Evolutionary conservation across 1,140 invertebrate genomes (phyloP).

Genomic region (Lineus longissimus): DNA sequence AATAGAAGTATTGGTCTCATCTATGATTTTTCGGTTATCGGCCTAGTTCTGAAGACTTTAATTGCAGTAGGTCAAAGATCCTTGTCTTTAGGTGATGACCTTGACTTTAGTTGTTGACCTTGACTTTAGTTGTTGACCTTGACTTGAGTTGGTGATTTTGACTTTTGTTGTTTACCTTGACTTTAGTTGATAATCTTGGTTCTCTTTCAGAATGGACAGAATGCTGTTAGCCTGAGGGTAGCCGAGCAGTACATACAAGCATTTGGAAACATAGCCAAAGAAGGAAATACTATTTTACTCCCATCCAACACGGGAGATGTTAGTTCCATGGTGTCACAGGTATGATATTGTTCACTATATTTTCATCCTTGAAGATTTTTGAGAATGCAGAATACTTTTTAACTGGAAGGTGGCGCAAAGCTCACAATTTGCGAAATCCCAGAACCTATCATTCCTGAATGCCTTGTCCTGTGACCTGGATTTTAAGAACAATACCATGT

Average conservation of each 20-base stretch:
- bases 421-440: too few relatives aligned
- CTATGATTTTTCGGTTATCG: too few relatives aligned
- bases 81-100: constrained; percentile 2
- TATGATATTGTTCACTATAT: constrained; percentile 12
- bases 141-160: not conserved
- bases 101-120: not conserved
- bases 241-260: constrained; percentile 94
- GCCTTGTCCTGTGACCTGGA: too few relatives aligned
- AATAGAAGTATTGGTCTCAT: too few relatives aligned
- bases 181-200: not conserved
- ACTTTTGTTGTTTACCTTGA: not conserved
- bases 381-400: too few relatives aligned
- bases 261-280: constrained; percentile 88
- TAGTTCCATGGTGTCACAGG: constrained; percentile 77
- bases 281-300: constrained; percentile 90
- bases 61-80: too few relatives aligned
- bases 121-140: constrained; percentile 1
- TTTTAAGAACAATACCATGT: too few relatives aligned
- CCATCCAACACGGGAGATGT: constrained; percentile 87
- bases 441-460: too few relatives aligned
- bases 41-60: too few relatives aligned
- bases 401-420: too few relatives aligned
- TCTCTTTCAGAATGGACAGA: constrained; percentile 50
- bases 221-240: constrained; percentile 86
- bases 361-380: too few relatives aligned